phyloP scores from a whole-genome alignment of 2,113 vertebrate genomes.

The Mustela nigripes region DNA sequence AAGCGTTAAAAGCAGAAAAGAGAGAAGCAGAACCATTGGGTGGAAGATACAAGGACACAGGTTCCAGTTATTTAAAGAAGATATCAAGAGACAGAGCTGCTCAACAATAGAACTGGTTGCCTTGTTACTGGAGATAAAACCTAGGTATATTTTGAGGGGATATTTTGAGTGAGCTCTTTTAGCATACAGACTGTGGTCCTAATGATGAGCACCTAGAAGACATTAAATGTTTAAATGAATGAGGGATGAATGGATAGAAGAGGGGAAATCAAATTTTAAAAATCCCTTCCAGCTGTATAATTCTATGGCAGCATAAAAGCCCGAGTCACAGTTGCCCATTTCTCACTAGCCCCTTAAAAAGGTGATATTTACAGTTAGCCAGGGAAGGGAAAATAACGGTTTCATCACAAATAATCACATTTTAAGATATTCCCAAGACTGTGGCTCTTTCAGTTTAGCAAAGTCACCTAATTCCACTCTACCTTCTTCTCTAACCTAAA shows the following conservation, averaged over 20 bases:
- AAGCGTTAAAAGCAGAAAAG: conserved; percentile 26
- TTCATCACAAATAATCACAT: conserved; percentile 23
- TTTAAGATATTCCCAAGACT: not conserved
- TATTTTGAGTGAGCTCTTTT: conserved; percentile 1
- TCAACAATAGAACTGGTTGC: not conserved
- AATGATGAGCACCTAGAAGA: not conserved
- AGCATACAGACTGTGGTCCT: not conserved
- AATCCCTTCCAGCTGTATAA: not conserved
- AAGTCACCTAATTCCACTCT: not conserved
- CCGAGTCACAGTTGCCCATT: not conserved
- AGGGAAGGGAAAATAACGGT: conserved; percentile 10
- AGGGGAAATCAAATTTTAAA: not conserved
- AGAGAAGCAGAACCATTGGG: not conserved
- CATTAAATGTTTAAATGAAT: not conserved
- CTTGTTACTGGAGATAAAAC: not conserved
- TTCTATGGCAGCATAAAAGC: conserved; percentile 34
- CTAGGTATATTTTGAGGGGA: not conserved
- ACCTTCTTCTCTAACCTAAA: not conserved
- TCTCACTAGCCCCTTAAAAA: not conserved
- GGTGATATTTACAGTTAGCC: not conserved
- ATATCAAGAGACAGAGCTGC: not conserved
- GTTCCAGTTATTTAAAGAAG: not conserved
- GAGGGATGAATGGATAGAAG: not conserved
- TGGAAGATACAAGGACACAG: not conserved
- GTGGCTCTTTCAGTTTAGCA: conserved; percentile 6